Base-by-base conservation (phyloP, 2,113 vertebrate genomes). In the Ursus arctos region DNA sequence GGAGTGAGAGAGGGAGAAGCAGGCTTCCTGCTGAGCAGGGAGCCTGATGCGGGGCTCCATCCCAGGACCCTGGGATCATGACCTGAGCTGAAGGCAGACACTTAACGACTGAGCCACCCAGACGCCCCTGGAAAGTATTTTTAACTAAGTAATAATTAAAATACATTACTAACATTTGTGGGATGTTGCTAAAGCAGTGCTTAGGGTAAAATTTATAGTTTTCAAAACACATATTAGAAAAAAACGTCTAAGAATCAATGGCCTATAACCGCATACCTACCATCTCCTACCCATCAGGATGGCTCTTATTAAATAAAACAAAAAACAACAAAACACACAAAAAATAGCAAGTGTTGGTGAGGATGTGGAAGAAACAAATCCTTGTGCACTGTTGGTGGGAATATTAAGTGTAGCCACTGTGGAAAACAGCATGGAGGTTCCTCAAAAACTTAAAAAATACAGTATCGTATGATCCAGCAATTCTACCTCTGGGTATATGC, bases 81-180 rank as follows among this genome's bases (percentile, higher is more conserved):
- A 43, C 43, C 6, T 43, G 43, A 43, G 43, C 43, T 1, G 43
- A 43, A 43, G 43, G 43, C 43, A 43, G 43, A 43, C 43, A 43
- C 43, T 43, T 43, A 43, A 43, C 43, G 43, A 43, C 43, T 43
- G 43, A 43, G 5, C 43, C 43, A 43, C 43, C 43, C 43, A 43
- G 43, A 43, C 6, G 43, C 43, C 43, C 43, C 2, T 76, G 22
- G 24, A 57, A 82, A 82, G 22, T 57, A 83, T 49, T 88, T 93
- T 74, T 76, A 88, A 49, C 36, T 67, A 55, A 81, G 31, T 31
- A 49, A 74, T 83, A 88, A 2, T 76, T 67, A 65, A 96, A 92
- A 71, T 43, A 88, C 55, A 92, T 49, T 53, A 79, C 87, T 76
- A 81, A 87, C 18, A 95, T 85, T 36, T 91, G 49, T 77, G 16